Conservation (phyloP, 2,797 vertebrate species). For the Gadopsis bispinosus region DNA sequence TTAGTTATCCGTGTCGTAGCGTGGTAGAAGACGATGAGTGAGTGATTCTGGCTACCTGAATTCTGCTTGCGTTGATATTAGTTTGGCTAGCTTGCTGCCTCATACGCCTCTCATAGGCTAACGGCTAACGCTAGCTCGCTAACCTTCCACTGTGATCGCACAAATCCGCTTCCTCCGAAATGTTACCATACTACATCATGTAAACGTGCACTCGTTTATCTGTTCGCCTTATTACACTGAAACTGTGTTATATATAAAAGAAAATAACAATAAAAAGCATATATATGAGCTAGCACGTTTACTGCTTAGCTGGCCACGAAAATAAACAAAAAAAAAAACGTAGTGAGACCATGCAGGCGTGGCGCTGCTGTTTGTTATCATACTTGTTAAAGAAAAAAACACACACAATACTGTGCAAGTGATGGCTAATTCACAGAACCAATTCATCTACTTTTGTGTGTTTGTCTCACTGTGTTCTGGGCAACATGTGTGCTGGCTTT, state of each 20-base stretch:
- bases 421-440: too few species aligned
- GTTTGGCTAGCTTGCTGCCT: slow-evolving; percentile 47
- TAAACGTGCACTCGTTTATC: neutral
- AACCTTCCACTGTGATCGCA: slow-evolving; percentile 6
- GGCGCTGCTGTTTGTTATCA: slow-evolving; percentile 34
- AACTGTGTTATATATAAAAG: neutral
- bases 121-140: slow-evolving; percentile 53
- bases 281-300: slow-evolving; percentile 10
- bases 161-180: neutral
- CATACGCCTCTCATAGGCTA: slow-evolving; percentile 30
- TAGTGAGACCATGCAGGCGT: slow-evolving; percentile 36
- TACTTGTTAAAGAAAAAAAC: too few species aligned
- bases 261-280: neutral
- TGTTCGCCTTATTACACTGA: neutral
- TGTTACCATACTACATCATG: neutral
- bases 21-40: neutral
- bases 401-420: too few species aligned
- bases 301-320: slow-evolving; percentile 61
- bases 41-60: neutral
- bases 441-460: neutral
- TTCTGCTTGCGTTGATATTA: neutral
- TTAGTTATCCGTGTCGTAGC: slow-evolving; percentile 6
- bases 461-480: neutral
- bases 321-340: slow-evolving; percentile 71
- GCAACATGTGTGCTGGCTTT: neutral